Percentiles rank a stretch among this genome's conserved stretches.
These are phyloP conservation scores for Thymelicus acteon DNA, from an alignment of 2,888 invertebrate genomes.

Conservation along the genomic window DNA sequence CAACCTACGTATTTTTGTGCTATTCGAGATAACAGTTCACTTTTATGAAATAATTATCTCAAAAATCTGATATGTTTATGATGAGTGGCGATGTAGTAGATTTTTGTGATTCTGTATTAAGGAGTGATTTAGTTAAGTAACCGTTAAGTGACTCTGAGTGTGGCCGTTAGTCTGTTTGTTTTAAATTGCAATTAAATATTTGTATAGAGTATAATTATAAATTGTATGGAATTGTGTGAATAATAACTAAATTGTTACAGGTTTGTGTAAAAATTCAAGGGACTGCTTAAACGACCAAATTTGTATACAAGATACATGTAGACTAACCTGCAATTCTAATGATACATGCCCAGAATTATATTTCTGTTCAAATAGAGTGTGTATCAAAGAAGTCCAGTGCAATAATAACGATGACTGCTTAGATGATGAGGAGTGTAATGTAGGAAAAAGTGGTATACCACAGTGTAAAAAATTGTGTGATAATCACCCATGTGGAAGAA, in stretches of 20 bases:
- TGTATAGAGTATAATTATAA: too few relatives aligned
- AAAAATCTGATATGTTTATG: too few relatives aligned
- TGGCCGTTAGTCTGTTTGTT: too few relatives aligned
- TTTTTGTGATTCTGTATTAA: too few relatives aligned
- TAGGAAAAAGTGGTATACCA: slow-evolving; percentile 88
- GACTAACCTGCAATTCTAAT: slow-evolving; percentile 92
- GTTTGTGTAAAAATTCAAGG: slow-evolving; percentile 91
- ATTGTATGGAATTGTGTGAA: too few relatives aligned
- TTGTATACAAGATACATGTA: slow-evolving; percentile 94
- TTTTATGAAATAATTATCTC: too few relatives aligned
- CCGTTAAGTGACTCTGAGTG: too few relatives aligned
- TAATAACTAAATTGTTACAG: slow-evolving; percentile 62
- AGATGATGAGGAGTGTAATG: slow-evolving; percentile 89
- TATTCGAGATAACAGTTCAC: too few relatives aligned
- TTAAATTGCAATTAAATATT: too few relatives aligned
- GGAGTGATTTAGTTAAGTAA: too few relatives aligned
- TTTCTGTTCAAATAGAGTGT: slow-evolving; percentile 93
- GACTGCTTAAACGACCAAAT: slow-evolving; percentile 94
- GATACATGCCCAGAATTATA: slow-evolving; percentile 93
- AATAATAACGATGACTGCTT: slow-evolving; percentile 89
- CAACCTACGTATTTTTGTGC: too few relatives aligned
- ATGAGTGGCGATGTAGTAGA: too few relatives aligned
- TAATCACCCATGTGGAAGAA: slow-evolving; percentile 90
- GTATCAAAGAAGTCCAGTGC: slow-evolving; percentile 92
- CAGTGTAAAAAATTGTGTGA: slow-evolving; percentile 92